phyloP scores from a whole-genome alignment of 2,797 vertebrate species.

The Alca torda region DNA sequence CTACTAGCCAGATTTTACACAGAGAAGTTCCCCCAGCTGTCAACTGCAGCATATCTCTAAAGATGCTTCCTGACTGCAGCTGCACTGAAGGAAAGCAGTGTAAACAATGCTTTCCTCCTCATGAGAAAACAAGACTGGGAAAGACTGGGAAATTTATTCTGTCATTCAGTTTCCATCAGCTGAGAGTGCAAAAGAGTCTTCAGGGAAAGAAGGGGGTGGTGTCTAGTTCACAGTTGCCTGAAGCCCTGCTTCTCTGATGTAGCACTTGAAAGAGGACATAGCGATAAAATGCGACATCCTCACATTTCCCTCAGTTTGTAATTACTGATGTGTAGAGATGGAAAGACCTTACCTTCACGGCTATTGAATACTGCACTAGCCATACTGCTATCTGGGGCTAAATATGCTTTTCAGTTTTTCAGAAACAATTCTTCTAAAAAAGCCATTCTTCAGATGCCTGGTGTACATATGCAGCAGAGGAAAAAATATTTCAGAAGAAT shows the following conservation, averaged over 20 bases:
- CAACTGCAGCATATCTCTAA: not conserved
- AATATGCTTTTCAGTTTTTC: not conserved
- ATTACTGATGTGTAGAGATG: not conserved
- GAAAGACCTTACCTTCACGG: not conserved
- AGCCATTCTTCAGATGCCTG: not conserved
- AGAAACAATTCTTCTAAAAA: not conserved
- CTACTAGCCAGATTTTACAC: not conserved
- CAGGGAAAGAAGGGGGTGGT: not conserved
- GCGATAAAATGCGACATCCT: not conserved
- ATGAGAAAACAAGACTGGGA: not conserved
- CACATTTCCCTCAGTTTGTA: not conserved
- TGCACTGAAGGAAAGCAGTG: not conserved
- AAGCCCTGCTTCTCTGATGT: not conserved
- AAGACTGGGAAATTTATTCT: not conserved
- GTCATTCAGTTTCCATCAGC: not conserved
- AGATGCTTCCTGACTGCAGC: not conserved
- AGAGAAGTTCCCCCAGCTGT: not conserved
- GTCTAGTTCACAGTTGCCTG: not conserved
- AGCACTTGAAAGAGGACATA: not conserved
- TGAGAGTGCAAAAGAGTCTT: not conserved
- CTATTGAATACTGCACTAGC: not conserved
- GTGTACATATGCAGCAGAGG: not conserved
- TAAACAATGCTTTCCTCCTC: not conserved
- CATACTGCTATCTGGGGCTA: not conserved
- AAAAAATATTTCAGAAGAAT: not conserved